Conservation (phyloP, 2,797 vertebrate genomes). For the Lagorchestes hirsutus region DNA sequence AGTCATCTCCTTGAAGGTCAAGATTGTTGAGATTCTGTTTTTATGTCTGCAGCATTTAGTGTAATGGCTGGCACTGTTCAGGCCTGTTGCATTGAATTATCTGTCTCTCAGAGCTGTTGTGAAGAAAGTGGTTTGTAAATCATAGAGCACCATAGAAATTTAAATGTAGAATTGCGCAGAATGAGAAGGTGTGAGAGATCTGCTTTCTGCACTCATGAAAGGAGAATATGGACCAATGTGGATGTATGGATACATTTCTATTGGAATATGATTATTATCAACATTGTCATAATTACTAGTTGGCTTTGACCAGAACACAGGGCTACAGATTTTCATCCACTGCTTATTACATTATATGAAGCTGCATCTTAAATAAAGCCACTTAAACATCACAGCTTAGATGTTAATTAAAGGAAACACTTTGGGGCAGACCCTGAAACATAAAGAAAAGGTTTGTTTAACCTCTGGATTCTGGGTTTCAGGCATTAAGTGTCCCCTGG, state of each 20-base stretch:
- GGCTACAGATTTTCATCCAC: neutral
- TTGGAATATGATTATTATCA: neutral
- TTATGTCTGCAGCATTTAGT: neutral
- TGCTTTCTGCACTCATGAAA: neutral
- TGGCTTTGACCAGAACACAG: neutral
- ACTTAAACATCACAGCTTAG: neutral
- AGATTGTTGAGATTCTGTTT: neutral
- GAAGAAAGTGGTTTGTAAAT: neutral
- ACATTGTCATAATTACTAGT: neutral
- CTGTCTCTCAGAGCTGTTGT: neutral
- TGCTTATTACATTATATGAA: neutral
- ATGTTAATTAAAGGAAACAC: conserved; percentile 67
- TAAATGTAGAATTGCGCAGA: neutral
- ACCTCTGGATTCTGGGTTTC: conserved; percentile 75
- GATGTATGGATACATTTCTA: neutral
- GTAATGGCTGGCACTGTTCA: neutral
- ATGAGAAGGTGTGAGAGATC: neutral
- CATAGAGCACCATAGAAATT: neutral
- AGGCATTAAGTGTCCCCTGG: conserved; percentile 28
- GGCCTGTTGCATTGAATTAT: no score
- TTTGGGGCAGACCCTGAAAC: conserved; percentile 59
- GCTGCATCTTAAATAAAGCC: neutral
- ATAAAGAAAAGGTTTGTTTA: conserved; percentile 61
- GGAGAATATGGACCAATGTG: neutral
- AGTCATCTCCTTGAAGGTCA: neutral